Evolutionary conservation across 1,140 invertebrate genomes (phyloP).

Genomic region (Macrobrachium nipponense): DNA sequence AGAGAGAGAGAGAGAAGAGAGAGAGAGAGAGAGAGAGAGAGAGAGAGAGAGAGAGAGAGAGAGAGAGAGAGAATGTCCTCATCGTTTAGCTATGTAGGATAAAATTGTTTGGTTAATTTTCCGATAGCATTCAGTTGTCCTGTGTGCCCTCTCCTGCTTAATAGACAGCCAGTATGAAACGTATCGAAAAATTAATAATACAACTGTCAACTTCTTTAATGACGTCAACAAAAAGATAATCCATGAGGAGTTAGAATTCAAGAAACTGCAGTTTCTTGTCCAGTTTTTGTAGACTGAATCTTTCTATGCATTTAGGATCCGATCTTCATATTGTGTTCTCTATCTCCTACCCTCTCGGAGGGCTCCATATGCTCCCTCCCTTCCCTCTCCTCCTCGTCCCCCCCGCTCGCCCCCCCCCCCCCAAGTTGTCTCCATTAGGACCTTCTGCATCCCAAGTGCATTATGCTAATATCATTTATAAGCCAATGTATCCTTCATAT

Average conservation of each 20-base stretch:
- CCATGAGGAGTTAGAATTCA: too few relatives aligned
- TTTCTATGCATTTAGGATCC: too few relatives aligned
- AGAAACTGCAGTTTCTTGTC: too few relatives aligned
- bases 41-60: neutral
- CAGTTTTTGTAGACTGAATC: too few relatives aligned
- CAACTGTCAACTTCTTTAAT: too few relatives aligned
- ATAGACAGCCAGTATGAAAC: too few relatives aligned
- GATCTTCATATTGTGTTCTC: conserved; percentile 20
- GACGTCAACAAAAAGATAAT: too few relatives aligned
- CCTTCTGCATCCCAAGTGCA: neutral
- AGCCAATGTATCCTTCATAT: neutral
- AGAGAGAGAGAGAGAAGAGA: neutral
- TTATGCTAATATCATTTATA: too few relatives aligned
- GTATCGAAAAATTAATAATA: too few relatives aligned
- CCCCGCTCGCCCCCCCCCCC: neutral
- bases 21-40: neutral
- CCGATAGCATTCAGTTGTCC: neutral
- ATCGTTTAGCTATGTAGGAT: too few relatives aligned
- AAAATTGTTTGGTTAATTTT: neutral
- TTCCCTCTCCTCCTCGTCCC: neutral
- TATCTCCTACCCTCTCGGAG: neutral
- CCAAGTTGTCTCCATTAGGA: neutral
- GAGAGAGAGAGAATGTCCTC: neutral
- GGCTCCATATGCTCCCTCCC: neutral
- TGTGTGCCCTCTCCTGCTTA: too few relatives aligned